Evolutionary conservation across 1,140 invertebrate species (phyloP), one percentile per base, ranked within the genome.

Genomic region (Tetraneura akinire): DNA sequence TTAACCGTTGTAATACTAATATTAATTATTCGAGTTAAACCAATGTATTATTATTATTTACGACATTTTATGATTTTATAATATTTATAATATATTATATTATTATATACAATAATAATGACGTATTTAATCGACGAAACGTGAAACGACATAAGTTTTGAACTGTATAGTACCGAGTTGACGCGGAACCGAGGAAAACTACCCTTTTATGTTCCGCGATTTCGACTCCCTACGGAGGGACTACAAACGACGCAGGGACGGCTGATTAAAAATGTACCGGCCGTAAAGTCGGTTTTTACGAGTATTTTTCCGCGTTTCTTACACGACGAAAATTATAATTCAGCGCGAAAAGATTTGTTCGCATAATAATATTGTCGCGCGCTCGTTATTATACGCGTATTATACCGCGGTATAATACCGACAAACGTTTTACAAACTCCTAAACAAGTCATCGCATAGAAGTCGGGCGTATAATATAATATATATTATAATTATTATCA

Each of bases 191-290:
- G 42, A 42, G 32, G 37, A 57, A 18, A 21, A 47, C 42, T 47
- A 51, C 53, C 53, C 51, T 76, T 76, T 76, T 57, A 57, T 57
- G 57, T 6, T 8, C 32, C 9, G 21, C 71, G 51, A 76, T 76
- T 57, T 76, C 37, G 42, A 21, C 49, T 57, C 71, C 71, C 71
- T 57, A n/a, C n/a, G 3, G 29, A 53, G 71, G 37, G 21, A 76
- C 71, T 11, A 76, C 18, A 21, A 76, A 76, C 71, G 71, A 76
- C 51, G 23, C 42, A 23, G 51, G 11, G n/a, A 57, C 71, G 71
- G 11, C 71, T 76, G 71, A 76, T 76, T 76, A 76, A 76, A 76
- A 76, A 76, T 76, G 71, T 76, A 76, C 71, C 71, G 51, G 21
- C 26, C 32, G 14, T 76, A 55, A 76, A 76, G 51, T 76, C 57